Evolutionary conservation across 2,888 invertebrate species (phyloP).

Genomic region (Coelopa pilipes): DNA sequence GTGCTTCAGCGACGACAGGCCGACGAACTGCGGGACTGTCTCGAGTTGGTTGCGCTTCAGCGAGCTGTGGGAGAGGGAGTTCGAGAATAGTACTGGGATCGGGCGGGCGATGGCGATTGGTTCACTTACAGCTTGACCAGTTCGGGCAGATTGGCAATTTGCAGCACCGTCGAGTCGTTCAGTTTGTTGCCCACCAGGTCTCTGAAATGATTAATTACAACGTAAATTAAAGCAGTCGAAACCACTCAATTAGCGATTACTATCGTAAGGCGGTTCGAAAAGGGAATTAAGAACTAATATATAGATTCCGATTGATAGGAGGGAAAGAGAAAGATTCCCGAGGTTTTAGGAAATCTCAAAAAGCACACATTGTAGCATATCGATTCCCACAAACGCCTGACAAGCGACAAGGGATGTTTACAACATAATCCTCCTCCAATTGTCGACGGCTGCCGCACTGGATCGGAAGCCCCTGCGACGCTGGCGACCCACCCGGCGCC

Average conservation of each 20-base stretch:
- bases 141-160: slow-evolving; percentile 67
- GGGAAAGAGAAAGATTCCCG: too few species aligned
- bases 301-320: too few species aligned
- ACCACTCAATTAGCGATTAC: not conserved
- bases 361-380: too few species aligned
- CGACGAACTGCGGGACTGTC: slow-evolving; percentile 82
- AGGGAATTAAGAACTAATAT: too few species aligned
- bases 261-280: not conserved
- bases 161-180: slow-evolving; percentile 67
- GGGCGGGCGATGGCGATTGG: not conserved
- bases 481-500: too few species aligned
- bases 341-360: too few species aligned
- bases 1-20: slow-evolving; percentile 77
- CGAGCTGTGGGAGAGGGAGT: slow-evolving; percentile 47
- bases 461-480: too few species aligned
- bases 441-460: too few species aligned
- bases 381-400: too few species aligned
- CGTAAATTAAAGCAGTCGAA: slow-evolving; percentile 22
- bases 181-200: slow-evolving; percentile 72
- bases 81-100: not conserved
- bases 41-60: slow-evolving; percentile 85
- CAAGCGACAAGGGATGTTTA: too few species aligned
- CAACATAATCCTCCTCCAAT: too few species aligned
- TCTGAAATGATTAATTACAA: slow-evolving; percentile 59
- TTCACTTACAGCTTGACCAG: slow-evolving; percentile 69